phyloP scores from a whole-genome alignment of 30 jellyfish, hydroid and myxozoan species.

The Haliclystus octoradiatus region DNA sequence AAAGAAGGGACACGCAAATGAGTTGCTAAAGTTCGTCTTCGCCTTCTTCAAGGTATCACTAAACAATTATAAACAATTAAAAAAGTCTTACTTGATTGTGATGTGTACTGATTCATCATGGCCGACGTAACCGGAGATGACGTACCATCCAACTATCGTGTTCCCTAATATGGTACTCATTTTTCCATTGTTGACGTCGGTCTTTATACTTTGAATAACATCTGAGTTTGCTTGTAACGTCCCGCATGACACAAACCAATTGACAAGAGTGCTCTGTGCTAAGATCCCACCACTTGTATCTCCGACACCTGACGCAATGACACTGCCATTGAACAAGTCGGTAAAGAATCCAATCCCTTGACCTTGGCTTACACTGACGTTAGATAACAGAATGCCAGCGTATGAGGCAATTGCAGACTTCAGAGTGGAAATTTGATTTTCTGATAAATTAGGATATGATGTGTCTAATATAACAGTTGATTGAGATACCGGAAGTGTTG shows the following conservation, averaged over 20 bases:
- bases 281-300: not conserved
- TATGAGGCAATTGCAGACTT: conserved; percentile 4
- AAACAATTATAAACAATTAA: too few relatives aligned
- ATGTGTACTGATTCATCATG: not conserved
- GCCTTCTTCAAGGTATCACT: too few relatives aligned
- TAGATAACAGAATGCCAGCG: conserved; percentile 4
- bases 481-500: not conserved
- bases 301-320: conserved; percentile 4
- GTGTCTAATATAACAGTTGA: not conserved
- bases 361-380: not conserved
- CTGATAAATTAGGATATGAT: not conserved
- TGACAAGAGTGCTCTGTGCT: not conserved
- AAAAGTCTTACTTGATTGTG: not conserved
- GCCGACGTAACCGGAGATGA: conserved; percentile 6
- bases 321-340: not conserved
- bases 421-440: not conserved
- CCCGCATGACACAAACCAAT: conserved; percentile 6
- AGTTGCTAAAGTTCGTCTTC: too few relatives aligned
- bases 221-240: not conserved
- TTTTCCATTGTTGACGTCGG: conserved; percentile 3
- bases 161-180: conserved; percentile 8
- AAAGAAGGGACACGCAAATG: too few relatives aligned
- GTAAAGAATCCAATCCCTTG: conserved; percentile 1
- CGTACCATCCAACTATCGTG: conserved; percentile 14
- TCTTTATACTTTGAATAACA: not conserved